Evolutionary conservation across 1,140 invertebrate genomes (phyloP), one percentile per base, ranked within the genome.

Genomic region (Ceratosolen fusciceps): DNA sequence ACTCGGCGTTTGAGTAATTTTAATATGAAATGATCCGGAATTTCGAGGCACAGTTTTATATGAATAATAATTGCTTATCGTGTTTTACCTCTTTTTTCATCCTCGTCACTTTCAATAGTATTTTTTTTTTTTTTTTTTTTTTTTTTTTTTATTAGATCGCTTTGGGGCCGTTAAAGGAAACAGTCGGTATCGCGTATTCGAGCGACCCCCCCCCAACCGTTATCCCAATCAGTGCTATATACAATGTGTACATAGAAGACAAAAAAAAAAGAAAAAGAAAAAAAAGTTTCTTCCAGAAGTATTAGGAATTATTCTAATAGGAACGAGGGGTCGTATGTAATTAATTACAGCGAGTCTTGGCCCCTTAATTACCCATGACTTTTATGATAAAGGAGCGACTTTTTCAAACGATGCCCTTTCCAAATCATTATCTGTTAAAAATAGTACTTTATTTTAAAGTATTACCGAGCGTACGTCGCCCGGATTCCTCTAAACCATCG

Each of bases 391-490:
- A n/a, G n/a, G n/a, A n/a, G n/a, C n/a, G n/a, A n/a, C n/a, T n/a
- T n/a, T n/a, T n/a, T n/a, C n/a, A n/a, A n/a, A n/a, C 19, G 43
- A 68, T 37, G 60, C 62, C 49, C 37, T 76, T 62, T 54, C 47
- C 3, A 29, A 56, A 21, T 39, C 56, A 65, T 79, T 79, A 74
- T 54, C 65, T 79, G 74, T 79, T 79, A 70, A 79, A n/a, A n/a
- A 37, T 43, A 54, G 7, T 72, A 21, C 8, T 43, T 73, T 79
- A 47, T 79, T 70, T 72, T 24, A n/a, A 19, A 52, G 19, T 52
- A 16, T 52, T 34, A 52, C 54, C 52, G 39, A 14, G 73, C 37
- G 73, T 24, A 24, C 24, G 21, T 37, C 60, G 16, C 3, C 12
- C n/a, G 12, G 43, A n/a, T 39, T n/a, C 49, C 39, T 39, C 29